Percentiles rank a stretch among this genome's conserved stretches.
These are phyloP conservation scores for Empidonax alnorum DNA, from an alignment of 2,113 vertebrate genomes.

Conservation along the genomic window DNA sequence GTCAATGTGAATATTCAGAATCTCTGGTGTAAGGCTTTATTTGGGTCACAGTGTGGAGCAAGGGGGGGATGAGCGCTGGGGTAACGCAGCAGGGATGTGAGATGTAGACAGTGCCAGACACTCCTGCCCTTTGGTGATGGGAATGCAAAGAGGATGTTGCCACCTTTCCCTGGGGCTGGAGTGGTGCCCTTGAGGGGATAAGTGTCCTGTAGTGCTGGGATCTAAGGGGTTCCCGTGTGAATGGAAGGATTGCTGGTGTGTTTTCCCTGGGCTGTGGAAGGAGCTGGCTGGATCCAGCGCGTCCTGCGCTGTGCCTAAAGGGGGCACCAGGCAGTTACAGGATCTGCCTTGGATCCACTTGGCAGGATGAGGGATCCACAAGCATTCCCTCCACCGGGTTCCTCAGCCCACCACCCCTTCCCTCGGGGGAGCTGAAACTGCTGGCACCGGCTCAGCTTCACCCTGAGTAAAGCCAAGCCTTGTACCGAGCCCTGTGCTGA, in stretches of 20 bases:
- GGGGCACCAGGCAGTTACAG: constrained; percentile 1
- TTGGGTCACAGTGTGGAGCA: not conserved
- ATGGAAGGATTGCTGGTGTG: not conserved
- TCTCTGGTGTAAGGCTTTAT: not conserved
- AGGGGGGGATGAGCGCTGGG: not conserved
- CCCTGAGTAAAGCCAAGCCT: fast-evolving
- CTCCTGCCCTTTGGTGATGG: not conserved
- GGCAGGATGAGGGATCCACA: not conserved
- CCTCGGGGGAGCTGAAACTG: not conserved
- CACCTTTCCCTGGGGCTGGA: not conserved
- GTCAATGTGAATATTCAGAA: not conserved
- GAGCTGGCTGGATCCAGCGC: not conserved
- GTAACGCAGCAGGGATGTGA: fast-evolving
- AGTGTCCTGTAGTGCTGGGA: not conserved
- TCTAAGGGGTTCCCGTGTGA: fast-evolving
- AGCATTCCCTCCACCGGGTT: not conserved
- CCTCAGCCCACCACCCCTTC: not conserved
- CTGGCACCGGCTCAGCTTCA: not conserved
- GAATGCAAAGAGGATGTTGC: not conserved
- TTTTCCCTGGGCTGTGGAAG: not conserved
- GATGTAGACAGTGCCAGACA: not conserved
- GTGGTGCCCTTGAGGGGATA: not conserved
- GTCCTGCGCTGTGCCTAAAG: not conserved
- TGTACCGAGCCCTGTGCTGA: not conserved
- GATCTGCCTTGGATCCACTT: not conserved